phyloP scores from a whole-genome alignment of 2,888 invertebrate species.

The Sarcophaga subvicina region DNA sequence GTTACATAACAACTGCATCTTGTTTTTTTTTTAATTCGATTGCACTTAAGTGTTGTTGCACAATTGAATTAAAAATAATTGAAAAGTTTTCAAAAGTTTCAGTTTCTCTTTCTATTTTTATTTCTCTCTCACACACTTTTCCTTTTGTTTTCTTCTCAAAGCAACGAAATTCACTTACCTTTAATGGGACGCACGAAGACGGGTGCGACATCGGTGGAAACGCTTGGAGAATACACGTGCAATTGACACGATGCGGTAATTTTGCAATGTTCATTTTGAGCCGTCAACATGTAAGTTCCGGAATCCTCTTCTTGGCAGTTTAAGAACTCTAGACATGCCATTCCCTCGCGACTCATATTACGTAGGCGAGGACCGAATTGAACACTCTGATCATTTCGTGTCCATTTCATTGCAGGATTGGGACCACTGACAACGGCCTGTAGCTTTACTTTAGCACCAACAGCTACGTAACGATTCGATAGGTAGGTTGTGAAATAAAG shows the following conservation, averaged over 20 bases:
- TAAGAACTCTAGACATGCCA: constrained; percentile 89
- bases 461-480: constrained; percentile 81
- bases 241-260: constrained; percentile 87
- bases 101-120: constrained; percentile 1
- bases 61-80: constrained; percentile 3
- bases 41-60: neutral
- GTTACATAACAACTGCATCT: constrained; percentile 47
- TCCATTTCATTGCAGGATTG: constrained; percentile 89
- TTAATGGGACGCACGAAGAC: constrained; percentile 89
- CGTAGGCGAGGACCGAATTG: constrained; percentile 78
- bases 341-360: constrained; percentile 84
- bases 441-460: constrained; percentile 89
- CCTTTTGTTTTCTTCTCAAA: neutral
- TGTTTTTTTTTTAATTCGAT: neutral
- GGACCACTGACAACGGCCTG: constrained; percentile 90
- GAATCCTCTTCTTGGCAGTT: constrained; percentile 87
- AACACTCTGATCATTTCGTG: constrained; percentile 85
- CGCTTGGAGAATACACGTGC: constrained; percentile 85
- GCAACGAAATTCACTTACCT: constrained; percentile 82
- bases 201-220: constrained; percentile 85
- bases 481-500: constrained; percentile 80
- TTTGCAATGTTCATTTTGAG: constrained; percentile 88
- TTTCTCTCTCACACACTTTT: neutral
- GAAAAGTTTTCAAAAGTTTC: neutral
- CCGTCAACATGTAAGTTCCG: constrained; percentile 91